These are phyloP conservation scores for Onthophagus sagittarius DNA, from an alignment of 2,888 invertebrate genomes.

Conservation along the genomic window DNA sequence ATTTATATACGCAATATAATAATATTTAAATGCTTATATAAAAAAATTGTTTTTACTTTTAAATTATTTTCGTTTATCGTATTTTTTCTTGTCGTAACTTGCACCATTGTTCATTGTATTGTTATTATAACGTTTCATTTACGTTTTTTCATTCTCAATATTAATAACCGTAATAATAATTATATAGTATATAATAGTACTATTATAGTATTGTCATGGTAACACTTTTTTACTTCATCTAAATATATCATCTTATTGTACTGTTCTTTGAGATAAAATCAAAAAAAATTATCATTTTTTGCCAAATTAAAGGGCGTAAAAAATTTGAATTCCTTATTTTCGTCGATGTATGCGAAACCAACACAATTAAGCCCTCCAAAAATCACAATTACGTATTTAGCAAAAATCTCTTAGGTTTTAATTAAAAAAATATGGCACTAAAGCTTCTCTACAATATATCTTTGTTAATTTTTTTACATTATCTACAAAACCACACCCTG, in stretches of 20 bases:
- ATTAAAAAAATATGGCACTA: constrained; percentile 11
- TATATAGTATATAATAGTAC: neutral
- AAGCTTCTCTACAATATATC: constrained; percentile 5
- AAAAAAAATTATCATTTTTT: constrained; percentile 27
- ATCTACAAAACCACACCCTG: constrained; percentile 22
- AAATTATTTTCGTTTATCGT: neutral
- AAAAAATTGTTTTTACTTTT: constrained; percentile 37
- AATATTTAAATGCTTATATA: constrained; percentile 45
- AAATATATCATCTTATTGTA: constrained; percentile 40
- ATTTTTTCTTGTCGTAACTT: constrained; percentile 31
- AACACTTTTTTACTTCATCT: constrained; percentile 43
- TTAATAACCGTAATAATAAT: neutral
- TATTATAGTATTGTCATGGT: neutral
- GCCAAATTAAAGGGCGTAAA: neutral
- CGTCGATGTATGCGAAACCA: constrained; percentile 36
- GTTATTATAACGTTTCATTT: constrained; percentile 31
- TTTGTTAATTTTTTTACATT: constrained; percentile 18
- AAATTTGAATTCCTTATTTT: constrained; percentile 27
- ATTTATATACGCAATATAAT: constrained; percentile 3
- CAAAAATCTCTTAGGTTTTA: neutral
- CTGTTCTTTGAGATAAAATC: constrained; percentile 37
- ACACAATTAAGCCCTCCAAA: neutral
- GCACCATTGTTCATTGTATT: constrained; percentile 52
- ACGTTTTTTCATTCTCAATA: constrained; percentile 26
- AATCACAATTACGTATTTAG: constrained; percentile 6